Evolutionary conservation across 2,888 invertebrate species (phyloP).

Genomic region (Bhutanitis thaidina): DNA sequence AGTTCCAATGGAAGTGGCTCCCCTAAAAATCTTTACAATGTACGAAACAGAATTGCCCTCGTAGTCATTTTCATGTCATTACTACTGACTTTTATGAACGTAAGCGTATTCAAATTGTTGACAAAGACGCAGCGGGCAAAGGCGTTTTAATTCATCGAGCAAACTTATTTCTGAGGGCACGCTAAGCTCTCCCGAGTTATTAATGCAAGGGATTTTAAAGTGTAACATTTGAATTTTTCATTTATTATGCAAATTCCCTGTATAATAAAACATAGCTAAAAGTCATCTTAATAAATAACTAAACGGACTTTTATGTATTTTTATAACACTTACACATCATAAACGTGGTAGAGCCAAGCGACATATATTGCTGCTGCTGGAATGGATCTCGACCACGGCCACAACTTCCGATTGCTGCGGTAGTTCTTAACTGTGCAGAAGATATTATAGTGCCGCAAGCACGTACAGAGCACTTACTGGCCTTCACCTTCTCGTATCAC

Average conservation of each 20-base stretch:
- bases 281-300: neutral
- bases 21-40: constrained; percentile 26
- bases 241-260: neutral
- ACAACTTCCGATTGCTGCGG: too few species aligned
- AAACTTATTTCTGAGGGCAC: constrained; percentile 15
- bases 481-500: too few species aligned
- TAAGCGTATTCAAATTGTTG: constrained; percentile 23
- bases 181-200: neutral
- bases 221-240: neutral
- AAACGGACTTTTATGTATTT: too few species aligned
- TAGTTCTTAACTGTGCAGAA: too few species aligned
- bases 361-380: too few species aligned
- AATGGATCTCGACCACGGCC: too few species aligned
- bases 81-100: constrained; percentile 25
- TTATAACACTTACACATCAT: too few species aligned
- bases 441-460: too few species aligned
- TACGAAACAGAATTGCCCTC: constrained; percentile 28
- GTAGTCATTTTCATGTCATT: constrained; percentile 26
- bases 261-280: neutral
- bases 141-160: constrained; percentile 23
- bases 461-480: too few species aligned
- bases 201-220: neutral
- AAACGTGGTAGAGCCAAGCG: too few species aligned
- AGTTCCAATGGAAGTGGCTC: constrained; percentile 24
- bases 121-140: constrained; percentile 30